These are phyloP conservation scores for Orestias chungarensis DNA, from an alignment of 2,797 vertebrate species.

Conservation along the genomic window DNA sequence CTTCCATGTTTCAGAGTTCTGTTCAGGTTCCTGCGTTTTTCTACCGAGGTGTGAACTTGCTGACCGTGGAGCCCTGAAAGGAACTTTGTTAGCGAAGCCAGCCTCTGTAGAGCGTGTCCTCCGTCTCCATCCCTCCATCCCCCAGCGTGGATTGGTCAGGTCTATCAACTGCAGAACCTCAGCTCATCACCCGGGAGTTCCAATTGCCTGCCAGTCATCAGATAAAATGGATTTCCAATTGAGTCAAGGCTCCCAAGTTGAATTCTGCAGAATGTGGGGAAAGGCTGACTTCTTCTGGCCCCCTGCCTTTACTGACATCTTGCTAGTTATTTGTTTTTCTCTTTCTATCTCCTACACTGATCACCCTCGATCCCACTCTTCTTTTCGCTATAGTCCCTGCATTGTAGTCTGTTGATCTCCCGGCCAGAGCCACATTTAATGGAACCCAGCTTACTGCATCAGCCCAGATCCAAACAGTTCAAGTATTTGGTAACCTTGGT, in stretches of 20 bases:
- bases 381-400: slow-evolving; percentile 28
- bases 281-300: slow-evolving; percentile 46
- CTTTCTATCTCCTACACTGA: slow-evolving; percentile 40
- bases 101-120: slow-evolving; percentile 30
- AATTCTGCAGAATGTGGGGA: slow-evolving; percentile 23
- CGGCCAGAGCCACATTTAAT: slow-evolving; percentile 33
- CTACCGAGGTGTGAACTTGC: slow-evolving; percentile 3
- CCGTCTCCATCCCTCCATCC: slow-evolving; percentile 53
- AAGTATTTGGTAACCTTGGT: slow-evolving; percentile 18
- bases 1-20: neutral
- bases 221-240: slow-evolving; percentile 75
- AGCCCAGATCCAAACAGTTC: slow-evolving; percentile 23
- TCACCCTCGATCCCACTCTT: slow-evolving; percentile 15
- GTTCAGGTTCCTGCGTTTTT: neutral
- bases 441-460: slow-evolving; percentile 44
- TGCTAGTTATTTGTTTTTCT: slow-evolving; percentile 56
- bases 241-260: slow-evolving; percentile 64
- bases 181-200: slow-evolving; percentile 65
- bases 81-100: slow-evolving; percentile 34
- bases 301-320: slow-evolving; percentile 40
- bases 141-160: slow-evolving; percentile 66
- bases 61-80: slow-evolving; percentile 33
- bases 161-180: slow-evolving; percentile 61
- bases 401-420: slow-evolving; percentile 31
- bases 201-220: slow-evolving; percentile 73